These are phyloP conservation scores for Ctena decussata DNA, from an alignment of 2,888 invertebrate species.

Conservation along the genomic window DNA sequence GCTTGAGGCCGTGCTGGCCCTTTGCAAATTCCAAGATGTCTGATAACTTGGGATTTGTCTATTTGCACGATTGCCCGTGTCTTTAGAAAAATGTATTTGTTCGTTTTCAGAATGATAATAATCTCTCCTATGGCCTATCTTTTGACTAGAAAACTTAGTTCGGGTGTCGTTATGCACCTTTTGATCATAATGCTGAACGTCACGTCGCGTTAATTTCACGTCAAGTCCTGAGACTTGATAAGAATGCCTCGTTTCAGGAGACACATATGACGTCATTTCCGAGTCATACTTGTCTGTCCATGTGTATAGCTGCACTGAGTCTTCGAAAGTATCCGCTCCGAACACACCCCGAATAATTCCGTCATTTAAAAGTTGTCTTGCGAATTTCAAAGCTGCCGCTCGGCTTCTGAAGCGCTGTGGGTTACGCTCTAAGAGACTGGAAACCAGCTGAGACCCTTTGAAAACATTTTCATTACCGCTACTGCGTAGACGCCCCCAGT, in stretches of 20 bases:
- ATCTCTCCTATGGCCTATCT: background rate
- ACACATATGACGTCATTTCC: constrained; percentile 70
- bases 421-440: constrained; percentile 80
- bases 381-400: constrained; percentile 78
- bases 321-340: constrained; percentile 80
- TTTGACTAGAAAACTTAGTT: constrained; percentile 9
- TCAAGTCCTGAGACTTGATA: constrained; percentile 54
- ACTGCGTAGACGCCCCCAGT: constrained; percentile 60
- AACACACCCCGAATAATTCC: constrained; percentile 81
- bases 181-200: background rate
- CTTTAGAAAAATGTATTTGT: background rate
- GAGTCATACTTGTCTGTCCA: constrained; percentile 76
- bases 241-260: background rate
- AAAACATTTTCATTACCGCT: constrained; percentile 77
- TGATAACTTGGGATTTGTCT: constrained; percentile 52
- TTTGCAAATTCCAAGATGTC: constrained; percentile 67
- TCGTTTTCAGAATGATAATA: background rate
- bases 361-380: constrained; percentile 79
- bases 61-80: background rate
- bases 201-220: constrained; percentile 55
- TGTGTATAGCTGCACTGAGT: constrained; percentile 81
- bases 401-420: constrained; percentile 77
- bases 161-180: constrained; percentile 22
- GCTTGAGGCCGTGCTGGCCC: constrained; percentile 73
- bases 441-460: constrained; percentile 83